Evolutionary conservation across 2,797 vertebrate genomes (phyloP).

Genomic region (Dendrocincla fuliginosa): DNA sequence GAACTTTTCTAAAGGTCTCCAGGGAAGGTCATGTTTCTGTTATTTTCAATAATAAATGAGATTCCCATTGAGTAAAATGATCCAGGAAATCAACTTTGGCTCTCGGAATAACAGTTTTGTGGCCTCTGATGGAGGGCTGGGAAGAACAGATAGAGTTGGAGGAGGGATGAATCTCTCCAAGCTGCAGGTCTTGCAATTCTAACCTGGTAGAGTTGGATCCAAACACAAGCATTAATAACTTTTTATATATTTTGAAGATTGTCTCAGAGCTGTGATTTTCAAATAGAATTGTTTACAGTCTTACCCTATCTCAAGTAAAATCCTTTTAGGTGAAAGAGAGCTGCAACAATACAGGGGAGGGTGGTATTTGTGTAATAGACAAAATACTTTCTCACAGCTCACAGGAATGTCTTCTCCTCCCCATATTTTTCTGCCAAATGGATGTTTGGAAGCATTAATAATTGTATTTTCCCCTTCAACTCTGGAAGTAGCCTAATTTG

Average conservation of each 20-base stretch:
- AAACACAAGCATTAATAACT: not conserved
- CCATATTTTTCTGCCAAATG: not conserved
- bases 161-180: not conserved
- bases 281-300: not conserved
- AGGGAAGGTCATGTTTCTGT: constrained; percentile 55
- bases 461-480: constrained; percentile 26
- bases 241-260: not conserved
- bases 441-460: constrained; percentile 57
- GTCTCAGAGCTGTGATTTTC: not conserved
- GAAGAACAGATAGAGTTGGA: not conserved
- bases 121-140: not conserved
- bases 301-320: not conserved
- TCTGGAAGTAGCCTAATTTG: constrained; percentile 59
- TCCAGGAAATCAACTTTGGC: constrained; percentile 16
- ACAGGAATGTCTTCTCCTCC: not conserved
- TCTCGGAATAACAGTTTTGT: not conserved
- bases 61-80: constrained; percentile 53
- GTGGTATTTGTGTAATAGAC: not conserved
- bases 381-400: not conserved
- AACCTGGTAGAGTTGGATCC: not conserved
- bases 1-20: constrained; percentile 37
- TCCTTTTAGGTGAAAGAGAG: not conserved
- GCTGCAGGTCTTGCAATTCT: not conserved
- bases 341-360: not conserved
- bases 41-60: constrained; percentile 70